Conservation (phyloP, 2,113 vertebrate species). For the Synodontis membranacea region DNA sequence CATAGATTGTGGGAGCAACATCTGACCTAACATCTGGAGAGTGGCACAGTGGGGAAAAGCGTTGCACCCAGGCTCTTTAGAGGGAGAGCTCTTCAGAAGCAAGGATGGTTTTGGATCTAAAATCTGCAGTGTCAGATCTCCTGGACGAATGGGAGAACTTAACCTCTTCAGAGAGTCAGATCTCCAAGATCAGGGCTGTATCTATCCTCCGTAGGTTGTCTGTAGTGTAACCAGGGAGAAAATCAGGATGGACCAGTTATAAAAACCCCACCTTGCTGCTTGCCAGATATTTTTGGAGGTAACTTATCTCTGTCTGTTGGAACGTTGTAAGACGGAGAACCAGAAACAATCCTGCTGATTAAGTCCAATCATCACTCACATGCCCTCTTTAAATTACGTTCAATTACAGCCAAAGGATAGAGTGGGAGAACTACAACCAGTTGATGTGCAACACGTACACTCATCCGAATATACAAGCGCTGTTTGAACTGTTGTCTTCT, state of each 20-base stretch:
- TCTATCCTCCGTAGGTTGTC: not conserved
- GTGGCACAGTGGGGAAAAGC: not conserved
- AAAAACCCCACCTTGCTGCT: not conserved
- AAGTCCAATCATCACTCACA: slow-evolving; percentile 30
- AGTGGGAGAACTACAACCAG: not conserved
- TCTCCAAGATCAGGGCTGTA: not conserved
- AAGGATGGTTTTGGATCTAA: not conserved
- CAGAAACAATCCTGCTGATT: slow-evolving; percentile 19
- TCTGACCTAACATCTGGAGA: not conserved
- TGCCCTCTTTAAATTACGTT: not conserved
- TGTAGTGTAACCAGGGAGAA: not conserved
- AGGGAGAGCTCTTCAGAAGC: not conserved
- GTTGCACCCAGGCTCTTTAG: not conserved
- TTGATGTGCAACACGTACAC: not conserved
- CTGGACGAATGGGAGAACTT: not conserved
- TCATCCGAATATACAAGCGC: not conserved
- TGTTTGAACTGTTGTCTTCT: not conserved
- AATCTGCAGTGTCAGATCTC: not conserved
- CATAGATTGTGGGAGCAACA: not conserved
- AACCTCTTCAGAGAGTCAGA: not conserved
- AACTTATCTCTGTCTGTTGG: not conserved
- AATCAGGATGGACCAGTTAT: not conserved
- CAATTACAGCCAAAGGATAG: not conserved
- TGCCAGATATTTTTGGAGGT: not conserved
- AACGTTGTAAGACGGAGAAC: not conserved